Evolutionary conservation across 1,140 invertebrate genomes (phyloP).

Genomic region (Ostrea edulis): DNA sequence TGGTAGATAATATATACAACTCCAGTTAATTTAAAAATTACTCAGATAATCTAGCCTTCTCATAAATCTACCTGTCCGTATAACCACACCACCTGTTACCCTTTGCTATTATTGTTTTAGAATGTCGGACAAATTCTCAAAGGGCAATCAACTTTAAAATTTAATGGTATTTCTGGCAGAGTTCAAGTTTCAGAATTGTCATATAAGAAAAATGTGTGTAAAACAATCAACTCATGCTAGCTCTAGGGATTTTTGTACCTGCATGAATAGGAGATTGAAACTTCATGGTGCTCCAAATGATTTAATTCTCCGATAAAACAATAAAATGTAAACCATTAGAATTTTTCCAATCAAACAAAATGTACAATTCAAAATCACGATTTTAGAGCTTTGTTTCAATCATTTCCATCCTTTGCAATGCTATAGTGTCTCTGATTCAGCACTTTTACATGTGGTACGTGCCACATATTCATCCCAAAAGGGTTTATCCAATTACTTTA

Average conservation of each 20-base stretch:
- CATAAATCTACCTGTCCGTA: slow-evolving; percentile 10
- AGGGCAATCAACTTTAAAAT: slow-evolving; percentile 21
- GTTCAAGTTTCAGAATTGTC: slow-evolving; percentile 11
- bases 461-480: background rate
- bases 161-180: background rate
- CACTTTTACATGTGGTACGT: background rate
- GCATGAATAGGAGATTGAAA: background rate
- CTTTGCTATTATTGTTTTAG: slow-evolving; percentile 25
- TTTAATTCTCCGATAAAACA: background rate
- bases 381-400: background rate
- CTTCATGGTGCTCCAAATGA: background rate
- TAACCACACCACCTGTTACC: slow-evolving; percentile 15
- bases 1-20: background rate
- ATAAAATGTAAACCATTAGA: background rate
- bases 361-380: background rate
- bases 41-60: background rate
- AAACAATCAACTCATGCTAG: background rate
- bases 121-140: background rate
- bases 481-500: slow-evolving; percentile 5
- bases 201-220: background rate
- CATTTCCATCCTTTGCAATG: background rate
- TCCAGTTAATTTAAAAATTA: background rate
- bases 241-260: background rate
- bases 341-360: background rate
- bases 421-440: background rate